Conservation (phyloP, 2,113 vertebrate genomes). For the Perognathus longimembris region DNA sequence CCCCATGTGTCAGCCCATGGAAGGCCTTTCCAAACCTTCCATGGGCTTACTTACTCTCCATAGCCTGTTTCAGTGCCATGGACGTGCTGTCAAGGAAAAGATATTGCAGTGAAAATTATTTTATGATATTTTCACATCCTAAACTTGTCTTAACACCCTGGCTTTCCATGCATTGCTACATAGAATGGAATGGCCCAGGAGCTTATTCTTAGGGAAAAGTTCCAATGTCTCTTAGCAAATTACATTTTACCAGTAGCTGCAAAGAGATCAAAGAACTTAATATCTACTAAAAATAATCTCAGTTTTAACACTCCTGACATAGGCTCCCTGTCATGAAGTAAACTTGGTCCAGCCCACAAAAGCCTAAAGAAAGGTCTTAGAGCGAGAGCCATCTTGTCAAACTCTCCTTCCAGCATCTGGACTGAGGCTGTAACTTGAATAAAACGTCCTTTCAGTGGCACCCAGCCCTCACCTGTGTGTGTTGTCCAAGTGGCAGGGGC, state of each 20-base stretch:
- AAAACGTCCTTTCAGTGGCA: background rate
- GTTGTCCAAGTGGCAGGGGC: conserved; percentile 91
- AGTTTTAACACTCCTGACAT: background rate
- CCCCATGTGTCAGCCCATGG: conserved; percentile 63
- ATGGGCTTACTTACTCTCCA: background rate
- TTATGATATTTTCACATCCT: conserved; percentile 39
- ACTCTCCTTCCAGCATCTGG: background rate
- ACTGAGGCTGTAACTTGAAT: rapidly evolving
- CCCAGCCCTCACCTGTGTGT: conserved; percentile 90
- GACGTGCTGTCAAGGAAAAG: conserved; percentile 61
- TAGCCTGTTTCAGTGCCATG: conserved; percentile 18
- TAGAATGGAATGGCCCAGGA: conserved; percentile 54
- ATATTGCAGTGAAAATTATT: conserved; percentile 39
- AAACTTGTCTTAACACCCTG: background rate
- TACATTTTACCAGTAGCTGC: background rate
- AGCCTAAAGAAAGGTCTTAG: background rate
- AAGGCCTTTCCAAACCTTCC: conserved; percentile 15
- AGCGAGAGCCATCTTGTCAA: background rate
- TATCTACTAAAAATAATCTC: background rate
- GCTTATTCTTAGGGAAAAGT: background rate
- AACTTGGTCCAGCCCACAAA: background rate
- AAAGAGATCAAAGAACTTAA: background rate
- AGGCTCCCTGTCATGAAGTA: background rate
- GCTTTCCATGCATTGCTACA: conserved; percentile 12
- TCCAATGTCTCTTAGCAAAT: conserved; percentile 26